Evolutionary conservation across 2,797 vertebrate species (phyloP), one percentile per base, ranked within the genome.

Genomic region (Scarus forsteni): DNA sequence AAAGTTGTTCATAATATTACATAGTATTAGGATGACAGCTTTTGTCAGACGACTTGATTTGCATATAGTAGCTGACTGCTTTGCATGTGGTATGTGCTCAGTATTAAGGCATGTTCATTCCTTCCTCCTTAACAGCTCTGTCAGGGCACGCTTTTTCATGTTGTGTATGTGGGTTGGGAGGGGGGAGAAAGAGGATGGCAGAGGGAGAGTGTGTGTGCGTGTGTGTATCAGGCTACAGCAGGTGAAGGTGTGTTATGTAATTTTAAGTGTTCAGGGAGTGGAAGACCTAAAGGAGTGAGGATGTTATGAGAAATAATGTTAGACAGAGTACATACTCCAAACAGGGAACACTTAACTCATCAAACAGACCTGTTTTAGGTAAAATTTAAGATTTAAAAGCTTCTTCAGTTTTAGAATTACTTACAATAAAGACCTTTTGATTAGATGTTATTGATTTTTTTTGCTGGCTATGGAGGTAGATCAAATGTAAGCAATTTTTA

Each of bases 111-210:
- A 75, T 66, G 55, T 61, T 75, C 59, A 77, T 70, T 79, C 70
- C 72, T 62, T 72, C 70, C 72, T 62, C 70, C 16, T 42, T 36
- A 44, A 75, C 70, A 39, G 39, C 66, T 79, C 61, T 85, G 82
- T 82, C 68, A 69, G 67, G 70, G 65, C 79, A 85, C 12, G 86
- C 85, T 66, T 60, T 51, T 60, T 35, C 59, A 56, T 56, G 62
- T 59, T 16, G 8, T 27, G 40, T 61, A 12, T 52, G 13, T 59
- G 46, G 42, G 16, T 27, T 15, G 45, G 1, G 55, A 39, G 42
- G 51, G 57, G 44, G 39, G 43, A 34, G 57, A 51, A 60, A 60
- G 49, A 11, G n/a, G 16, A 40, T 60, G 16, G 49, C 27, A 27
- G 27, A 27, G 15, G 56, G 44, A 42, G 15, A 34, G 18, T 46